Evolutionary conservation across 2,888 invertebrate species (phyloP).

Genomic region (Lamellibrachia columna): DNA sequence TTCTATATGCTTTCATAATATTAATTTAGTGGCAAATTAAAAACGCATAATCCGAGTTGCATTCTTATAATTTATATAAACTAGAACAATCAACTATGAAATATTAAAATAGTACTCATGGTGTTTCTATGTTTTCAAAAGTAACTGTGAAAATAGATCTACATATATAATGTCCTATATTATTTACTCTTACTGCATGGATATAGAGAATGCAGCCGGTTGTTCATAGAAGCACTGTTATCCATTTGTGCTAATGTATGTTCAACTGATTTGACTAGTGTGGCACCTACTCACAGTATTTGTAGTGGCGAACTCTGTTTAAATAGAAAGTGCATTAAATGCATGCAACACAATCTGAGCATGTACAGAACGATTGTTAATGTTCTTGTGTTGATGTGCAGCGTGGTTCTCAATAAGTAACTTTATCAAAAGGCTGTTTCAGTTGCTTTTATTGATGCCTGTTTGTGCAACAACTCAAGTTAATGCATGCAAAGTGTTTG

Average conservation of each 20-base stretch:
- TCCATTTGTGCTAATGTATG: not conserved
- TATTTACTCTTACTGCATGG: not conserved
- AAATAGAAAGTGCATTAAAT: conserved; percentile 6
- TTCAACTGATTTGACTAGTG: not conserved
- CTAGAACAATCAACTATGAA: not conserved
- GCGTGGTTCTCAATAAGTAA: not conserved
- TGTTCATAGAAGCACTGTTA: not conserved
- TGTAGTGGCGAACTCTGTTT: not conserved
- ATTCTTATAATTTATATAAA: not conserved
- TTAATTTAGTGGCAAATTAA: not conserved
- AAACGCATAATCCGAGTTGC: not conserved
- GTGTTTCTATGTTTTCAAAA: not conserved
- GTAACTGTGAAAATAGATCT: not conserved
- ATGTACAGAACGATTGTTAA: not conserved
- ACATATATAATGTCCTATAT: not conserved
- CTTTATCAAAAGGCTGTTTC: not conserved
- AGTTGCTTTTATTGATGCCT: not conserved
- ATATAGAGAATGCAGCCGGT: not conserved
- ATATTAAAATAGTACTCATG: not conserved
- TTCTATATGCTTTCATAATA: not conserved
- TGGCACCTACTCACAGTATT: not conserved
- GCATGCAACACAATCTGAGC: not conserved
- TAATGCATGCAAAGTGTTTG: not conserved
- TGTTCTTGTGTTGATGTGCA: not conserved
- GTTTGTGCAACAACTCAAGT: conserved; percentile 1